phyloP scores from a whole-genome alignment of 2,113 vertebrate genomes.

The Thinocorus orbignyianus region DNA sequence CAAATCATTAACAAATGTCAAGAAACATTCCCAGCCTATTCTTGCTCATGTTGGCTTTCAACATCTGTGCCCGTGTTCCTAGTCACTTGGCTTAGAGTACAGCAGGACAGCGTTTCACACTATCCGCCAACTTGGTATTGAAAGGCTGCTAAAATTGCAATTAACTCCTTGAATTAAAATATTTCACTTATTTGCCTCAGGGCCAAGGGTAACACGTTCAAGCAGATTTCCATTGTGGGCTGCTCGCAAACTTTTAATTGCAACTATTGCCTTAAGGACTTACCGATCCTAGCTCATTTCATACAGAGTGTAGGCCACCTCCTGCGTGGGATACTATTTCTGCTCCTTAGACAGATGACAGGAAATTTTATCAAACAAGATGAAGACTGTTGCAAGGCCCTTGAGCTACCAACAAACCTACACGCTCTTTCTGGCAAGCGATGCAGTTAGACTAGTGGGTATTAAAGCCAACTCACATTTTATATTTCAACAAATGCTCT shows the following conservation, averaged over 20 bases:
- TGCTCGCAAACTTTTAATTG: neutral
- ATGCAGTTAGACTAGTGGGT: neutral
- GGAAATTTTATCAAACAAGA: neutral
- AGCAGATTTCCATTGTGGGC: neutral
- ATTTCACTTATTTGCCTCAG: neutral
- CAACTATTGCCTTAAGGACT: neutral
- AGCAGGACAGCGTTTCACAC: neutral
- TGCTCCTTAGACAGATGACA: neutral
- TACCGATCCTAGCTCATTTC: neutral
- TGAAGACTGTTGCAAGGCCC: neutral
- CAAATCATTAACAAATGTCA: neutral
- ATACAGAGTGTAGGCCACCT: neutral
- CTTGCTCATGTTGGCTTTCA: neutral
- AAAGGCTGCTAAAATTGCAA: conserved; percentile 7
- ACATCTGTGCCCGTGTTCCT: neutral
- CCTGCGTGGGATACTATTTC: neutral
- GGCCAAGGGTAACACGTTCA: neutral
- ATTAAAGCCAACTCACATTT: neutral
- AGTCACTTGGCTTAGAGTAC: neutral
- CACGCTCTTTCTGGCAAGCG: neutral
- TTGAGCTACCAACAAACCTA: neutral
- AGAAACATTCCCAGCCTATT: neutral
- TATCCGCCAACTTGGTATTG: neutral
- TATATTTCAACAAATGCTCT: neutral
- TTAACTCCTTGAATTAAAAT: conserved; percentile 22